A percentile compares a stretch with the other conserved stretches of the same genome.
Conservation (phyloP, 1,140 invertebrate species). For the Dendrolimus kikuchii region DNA sequence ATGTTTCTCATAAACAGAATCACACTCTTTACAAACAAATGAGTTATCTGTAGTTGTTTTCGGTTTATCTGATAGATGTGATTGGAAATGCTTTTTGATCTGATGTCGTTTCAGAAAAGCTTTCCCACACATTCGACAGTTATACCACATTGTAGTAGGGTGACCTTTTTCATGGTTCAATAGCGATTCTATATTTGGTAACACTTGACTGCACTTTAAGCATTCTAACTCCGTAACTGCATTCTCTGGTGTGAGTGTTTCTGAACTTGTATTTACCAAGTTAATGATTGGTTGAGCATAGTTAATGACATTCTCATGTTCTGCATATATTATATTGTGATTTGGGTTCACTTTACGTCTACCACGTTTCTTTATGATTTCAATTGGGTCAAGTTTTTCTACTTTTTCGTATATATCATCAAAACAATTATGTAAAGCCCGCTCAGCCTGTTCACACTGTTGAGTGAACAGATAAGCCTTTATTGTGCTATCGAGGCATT, state of each 20-base stretch:
- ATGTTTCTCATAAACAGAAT: constrained; percentile 21
- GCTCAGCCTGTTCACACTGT: constrained; percentile 49
- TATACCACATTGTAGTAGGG: constrained; percentile 54
- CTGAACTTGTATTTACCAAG: constrained; percentile 36
- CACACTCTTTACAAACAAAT: constrained; percentile 43
- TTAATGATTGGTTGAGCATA: constrained; percentile 55
- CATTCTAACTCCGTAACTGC: constrained; percentile 43
- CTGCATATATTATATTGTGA: constrained; percentile 36
- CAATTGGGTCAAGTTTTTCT: constrained; percentile 48
- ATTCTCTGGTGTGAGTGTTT: constrained; percentile 16
- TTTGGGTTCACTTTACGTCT: constrained; percentile 51
- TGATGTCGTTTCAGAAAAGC: constrained; percentile 44
- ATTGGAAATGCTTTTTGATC: constrained; percentile 36
- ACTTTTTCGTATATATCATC: constrained; percentile 54
- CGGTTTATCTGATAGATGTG: constrained; percentile 3
- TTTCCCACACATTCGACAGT: constrained; percentile 51
- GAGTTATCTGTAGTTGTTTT: constrained; percentile 6
- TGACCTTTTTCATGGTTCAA: constrained; percentile 51
- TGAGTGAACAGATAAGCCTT: constrained; percentile 51
- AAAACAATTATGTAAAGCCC: constrained; percentile 52
- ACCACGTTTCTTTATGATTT: constrained; percentile 40
- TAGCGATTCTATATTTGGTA: constrained; percentile 37
- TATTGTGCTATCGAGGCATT: constrained; percentile 41
- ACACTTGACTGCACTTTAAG: constrained; percentile 47
- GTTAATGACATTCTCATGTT: constrained; percentile 46